Evolutionary conservation across 1,140 invertebrate genomes (phyloP).

Genomic region (Bathynomus jamesi): DNA sequence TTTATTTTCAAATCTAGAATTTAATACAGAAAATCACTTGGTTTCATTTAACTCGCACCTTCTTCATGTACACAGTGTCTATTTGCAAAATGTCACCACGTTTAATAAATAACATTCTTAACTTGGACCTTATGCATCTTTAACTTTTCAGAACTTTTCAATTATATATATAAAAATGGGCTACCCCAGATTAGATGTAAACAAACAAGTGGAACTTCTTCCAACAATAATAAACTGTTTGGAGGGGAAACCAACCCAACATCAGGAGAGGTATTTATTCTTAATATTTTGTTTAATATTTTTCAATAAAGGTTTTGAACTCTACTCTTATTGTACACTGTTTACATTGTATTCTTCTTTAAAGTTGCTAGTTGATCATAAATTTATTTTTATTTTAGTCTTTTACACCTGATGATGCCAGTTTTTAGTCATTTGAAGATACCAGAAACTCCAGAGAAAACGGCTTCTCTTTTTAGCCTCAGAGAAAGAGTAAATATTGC

Average conservation of each 20-base stretch:
- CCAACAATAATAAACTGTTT: conserved; percentile 67
- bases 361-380: neutral
- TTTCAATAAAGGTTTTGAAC: neutral
- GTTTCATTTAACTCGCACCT: too few species aligned
- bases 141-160: conserved; percentile 73
- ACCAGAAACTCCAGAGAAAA: conserved; percentile 55
- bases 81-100: too few species aligned
- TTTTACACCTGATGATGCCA: conserved; percentile 71
- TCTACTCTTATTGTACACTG: neutral
- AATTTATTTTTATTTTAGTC: conserved; percentile 47
- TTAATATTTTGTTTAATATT: neutral
- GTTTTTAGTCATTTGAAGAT: conserved; percentile 63
- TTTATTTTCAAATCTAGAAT: too few species aligned
- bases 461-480: conserved; percentile 54
- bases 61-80: too few species aligned
- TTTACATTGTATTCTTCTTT: neutral
- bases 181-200: conserved; percentile 66
- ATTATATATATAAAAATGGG: conserved; percentile 91
- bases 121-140: too few species aligned
- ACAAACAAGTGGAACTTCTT: conserved; percentile 66
- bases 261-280: conserved; percentile 67
- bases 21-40: too few species aligned
- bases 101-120: too few species aligned
- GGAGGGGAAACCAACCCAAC: conserved; percentile 68
- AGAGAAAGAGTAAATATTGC: conserved; percentile 57